These are phyloP conservation scores for Sardinella longiceps DNA, from an alignment of 2,797 vertebrate genomes.

Conservation along the genomic window DNA sequence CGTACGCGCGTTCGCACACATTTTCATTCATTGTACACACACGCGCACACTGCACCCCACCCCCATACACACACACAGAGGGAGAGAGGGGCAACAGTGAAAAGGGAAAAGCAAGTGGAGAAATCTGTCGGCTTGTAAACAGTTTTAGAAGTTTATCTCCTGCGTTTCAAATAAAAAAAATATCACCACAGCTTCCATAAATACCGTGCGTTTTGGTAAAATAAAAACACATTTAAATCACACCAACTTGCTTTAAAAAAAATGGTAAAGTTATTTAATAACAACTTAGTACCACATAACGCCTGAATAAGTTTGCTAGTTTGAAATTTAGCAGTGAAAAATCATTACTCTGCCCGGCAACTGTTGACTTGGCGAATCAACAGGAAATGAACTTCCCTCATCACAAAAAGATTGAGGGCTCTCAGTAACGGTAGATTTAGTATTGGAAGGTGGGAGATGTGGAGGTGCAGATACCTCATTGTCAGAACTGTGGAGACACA, in stretches of 20 bases:
- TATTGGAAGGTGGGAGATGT: background rate
- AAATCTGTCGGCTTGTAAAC: constrained; percentile 51
- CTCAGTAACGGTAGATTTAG: background rate
- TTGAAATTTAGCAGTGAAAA: background rate
- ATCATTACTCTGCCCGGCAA: background rate
- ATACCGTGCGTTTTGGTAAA: background rate
- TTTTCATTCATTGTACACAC: constrained; percentile 60
- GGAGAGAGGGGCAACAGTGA: constrained; percentile 71
- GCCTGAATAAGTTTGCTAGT: background rate
- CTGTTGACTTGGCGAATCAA: background rate
- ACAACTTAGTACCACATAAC: background rate
- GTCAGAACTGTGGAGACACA: constrained; percentile 87
- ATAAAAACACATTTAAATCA: background rate
- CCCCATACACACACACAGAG: constrained; percentile 71
- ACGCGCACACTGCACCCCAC: constrained; percentile 74
- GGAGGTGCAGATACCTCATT: constrained; percentile 73
- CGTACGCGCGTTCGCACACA: constrained; percentile 50
- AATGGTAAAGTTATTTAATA: background rate
- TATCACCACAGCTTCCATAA: background rate
- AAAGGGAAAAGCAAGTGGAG: constrained; percentile 54
- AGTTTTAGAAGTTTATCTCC: background rate
- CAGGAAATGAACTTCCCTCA: background rate
- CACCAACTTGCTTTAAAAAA: background rate
- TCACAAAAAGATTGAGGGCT: background rate
- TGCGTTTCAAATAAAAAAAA: background rate